Base-by-base conservation (phyloP, 2,113 vertebrate genomes). In the Gallinago undulata region DNA sequence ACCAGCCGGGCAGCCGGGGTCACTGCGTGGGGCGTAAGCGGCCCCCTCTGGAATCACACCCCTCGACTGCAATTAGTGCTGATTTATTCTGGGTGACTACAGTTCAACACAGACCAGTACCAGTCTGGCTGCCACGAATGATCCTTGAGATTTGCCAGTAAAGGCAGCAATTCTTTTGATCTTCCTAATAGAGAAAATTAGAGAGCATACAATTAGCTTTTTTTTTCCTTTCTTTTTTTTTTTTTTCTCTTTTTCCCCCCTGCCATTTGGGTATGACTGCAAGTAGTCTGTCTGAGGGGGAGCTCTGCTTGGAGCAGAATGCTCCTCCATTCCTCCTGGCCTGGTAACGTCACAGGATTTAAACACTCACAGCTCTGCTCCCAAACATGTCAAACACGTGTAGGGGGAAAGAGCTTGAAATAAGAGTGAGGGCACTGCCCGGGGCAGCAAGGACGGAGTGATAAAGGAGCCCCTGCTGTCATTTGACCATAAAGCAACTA, bases 71-170 rank as follows among this genome's bases (percentile, higher is more conserved):
- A 97, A 97, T 97, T 97, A 97, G 93, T 57, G 92, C 80, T 97
- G 97, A 97, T 97, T 97, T 96, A 96, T 97, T 96, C 89, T 96
- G 94, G 78, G 91, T 96, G 87, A 95, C 75, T 95, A 95, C 90
- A 96, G 96, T 95, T 95, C 94, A 95, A 89, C 94, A 93, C 43
- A 96, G 93, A 93, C 91, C 89, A 96, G 96, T 75, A 92, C 85
- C 93, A 60, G 73, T 94, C 96, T 90, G 94, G 94, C 96, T 96
- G 95, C 96, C 96, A 92, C 55, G 93, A 97, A 91, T 97, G 92
- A 97, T 96, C 96, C 96, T 97, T 97, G 96, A 97, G 94, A 97
- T 97, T 97, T 97, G 72, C 95, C 96, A 97, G 95, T 91, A 95
- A 97, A 97, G 92, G 94, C 95, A 97, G 93, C 87, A 82, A 96